These are phyloP conservation scores for Fregata magnificens DNA, from an alignment of 2,113 vertebrate genomes.

Conservation along the genomic window DNA sequence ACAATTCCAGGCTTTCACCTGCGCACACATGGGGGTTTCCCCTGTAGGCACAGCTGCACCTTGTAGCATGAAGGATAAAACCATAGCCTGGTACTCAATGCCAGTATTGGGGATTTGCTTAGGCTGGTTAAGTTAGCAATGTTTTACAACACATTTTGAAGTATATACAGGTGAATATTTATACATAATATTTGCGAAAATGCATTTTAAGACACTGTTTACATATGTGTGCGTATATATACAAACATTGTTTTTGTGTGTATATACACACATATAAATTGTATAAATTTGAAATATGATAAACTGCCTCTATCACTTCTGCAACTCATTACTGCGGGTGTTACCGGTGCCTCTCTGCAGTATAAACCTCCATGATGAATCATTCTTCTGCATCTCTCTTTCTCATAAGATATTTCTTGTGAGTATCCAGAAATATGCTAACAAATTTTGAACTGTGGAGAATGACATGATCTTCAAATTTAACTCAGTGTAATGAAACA, in stretches of 20 bases:
- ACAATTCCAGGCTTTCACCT: neutral
- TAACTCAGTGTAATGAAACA: neutral
- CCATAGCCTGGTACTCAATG: neutral
- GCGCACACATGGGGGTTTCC: fast-evolving
- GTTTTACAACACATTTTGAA: neutral
- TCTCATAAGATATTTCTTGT: neutral
- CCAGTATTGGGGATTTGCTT: neutral
- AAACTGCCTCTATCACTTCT: neutral
- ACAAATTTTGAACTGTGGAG: neutral
- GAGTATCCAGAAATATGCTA: neutral
- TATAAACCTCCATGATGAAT: neutral
- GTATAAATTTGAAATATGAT: neutral
- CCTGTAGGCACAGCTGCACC: neutral
- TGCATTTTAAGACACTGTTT: neutral
- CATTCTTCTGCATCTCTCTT: neutral
- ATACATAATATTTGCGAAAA: neutral
- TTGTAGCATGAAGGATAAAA: neutral
- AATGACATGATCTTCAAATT: neutral
- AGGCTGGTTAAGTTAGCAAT: neutral
- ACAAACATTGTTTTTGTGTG: neutral
- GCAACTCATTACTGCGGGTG: neutral
- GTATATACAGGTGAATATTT: neutral
- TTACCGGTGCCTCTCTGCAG: neutral
- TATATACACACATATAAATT: neutral
- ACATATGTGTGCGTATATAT: neutral